Evolutionary conservation across 2,888 invertebrate species (phyloP).

Genomic region (Eupeodes latifasciatus): DNA sequence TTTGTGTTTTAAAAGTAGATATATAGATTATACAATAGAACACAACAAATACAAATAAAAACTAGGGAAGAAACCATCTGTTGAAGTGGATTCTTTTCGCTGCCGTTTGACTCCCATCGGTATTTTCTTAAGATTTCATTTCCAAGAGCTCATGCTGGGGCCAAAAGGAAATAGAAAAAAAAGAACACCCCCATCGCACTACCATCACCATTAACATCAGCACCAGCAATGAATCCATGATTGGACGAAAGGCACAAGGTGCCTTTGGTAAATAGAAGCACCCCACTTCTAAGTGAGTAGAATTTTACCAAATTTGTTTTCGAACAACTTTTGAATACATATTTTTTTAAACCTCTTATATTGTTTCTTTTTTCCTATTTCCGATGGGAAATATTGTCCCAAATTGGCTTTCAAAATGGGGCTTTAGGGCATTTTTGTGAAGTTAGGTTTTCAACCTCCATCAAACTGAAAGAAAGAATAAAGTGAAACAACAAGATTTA

Average conservation of each 20-base stretch:
- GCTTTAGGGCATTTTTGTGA: too few species aligned
- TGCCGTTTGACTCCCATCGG: conserved; percentile 24
- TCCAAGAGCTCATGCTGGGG: conserved; percentile 1
- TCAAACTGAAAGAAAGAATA: background rate
- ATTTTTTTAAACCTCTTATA: too few species aligned
- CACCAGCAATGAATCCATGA: conserved; percentile 57
- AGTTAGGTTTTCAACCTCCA: too few species aligned
- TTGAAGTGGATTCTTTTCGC: conserved; percentile 42
- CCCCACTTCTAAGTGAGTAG: background rate
- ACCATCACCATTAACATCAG: conserved; percentile 26
- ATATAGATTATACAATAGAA: conserved; percentile 7
- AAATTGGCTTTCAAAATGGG: too few species aligned
- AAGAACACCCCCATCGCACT: conserved; percentile 2
- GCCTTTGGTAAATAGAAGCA: background rate
- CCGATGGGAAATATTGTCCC: too few species aligned
- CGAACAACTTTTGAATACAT: background rate
- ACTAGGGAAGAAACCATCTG: conserved; percentile 26
- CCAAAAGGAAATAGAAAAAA: background rate
- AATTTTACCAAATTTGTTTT: background rate
- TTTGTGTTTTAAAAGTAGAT: background rate
- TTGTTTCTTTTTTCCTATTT: too few species aligned
- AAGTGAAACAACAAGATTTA: background rate
- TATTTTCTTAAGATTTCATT: conserved; percentile 16
- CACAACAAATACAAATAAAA: background rate
- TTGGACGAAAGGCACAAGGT: conserved; percentile 36